phyloP scores from a whole-genome alignment of 2,888 invertebrate species.

The Mechanitis mazaeus region DNA sequence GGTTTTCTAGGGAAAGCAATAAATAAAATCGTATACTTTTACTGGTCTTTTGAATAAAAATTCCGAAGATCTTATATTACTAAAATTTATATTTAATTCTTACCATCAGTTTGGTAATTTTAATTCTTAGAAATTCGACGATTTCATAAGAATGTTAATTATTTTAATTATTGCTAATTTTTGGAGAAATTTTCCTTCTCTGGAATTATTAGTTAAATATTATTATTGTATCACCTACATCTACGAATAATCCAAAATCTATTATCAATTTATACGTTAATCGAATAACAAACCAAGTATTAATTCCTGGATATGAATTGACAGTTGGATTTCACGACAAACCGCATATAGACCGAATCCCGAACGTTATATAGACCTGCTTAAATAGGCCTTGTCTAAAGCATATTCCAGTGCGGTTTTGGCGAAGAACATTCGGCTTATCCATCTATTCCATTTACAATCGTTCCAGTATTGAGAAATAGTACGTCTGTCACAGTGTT shows the following conservation, averaged over 20 bases:
- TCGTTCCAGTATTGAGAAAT: constrained; percentile 23
- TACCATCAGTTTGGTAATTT: too few species aligned
- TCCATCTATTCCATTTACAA: constrained; percentile 40
- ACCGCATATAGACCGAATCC: constrained; percentile 30
- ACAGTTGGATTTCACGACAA: constrained; percentile 31
- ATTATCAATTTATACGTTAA: constrained; percentile 17
- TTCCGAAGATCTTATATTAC: too few species aligned
- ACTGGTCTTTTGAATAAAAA: too few species aligned
- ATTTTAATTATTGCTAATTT: too few species aligned
- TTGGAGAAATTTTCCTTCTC: too few species aligned
- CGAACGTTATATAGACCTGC: constrained; percentile 30
- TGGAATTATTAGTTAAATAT: too few species aligned
- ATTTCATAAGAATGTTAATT: too few species aligned
- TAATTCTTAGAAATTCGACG: too few species aligned
- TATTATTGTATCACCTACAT: too few species aligned
- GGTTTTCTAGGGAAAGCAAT: too few species aligned
- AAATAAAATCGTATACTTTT: too few species aligned
- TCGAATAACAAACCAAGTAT: constrained; percentile 25
- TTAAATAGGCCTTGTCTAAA: constrained; percentile 40
- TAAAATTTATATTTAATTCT: too few species aligned
- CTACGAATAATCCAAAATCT: constrained; percentile 5
- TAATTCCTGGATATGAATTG: constrained; percentile 33
- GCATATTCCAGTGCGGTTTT: constrained; percentile 38
- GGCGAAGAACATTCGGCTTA: constrained; percentile 40
- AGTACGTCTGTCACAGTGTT: constrained; percentile 21